A percentile compares a stretch with the other conserved stretches of the same genome.
Conservation (phyloP, 2,888 invertebrate species). For the Operophtera brumata region DNA sequence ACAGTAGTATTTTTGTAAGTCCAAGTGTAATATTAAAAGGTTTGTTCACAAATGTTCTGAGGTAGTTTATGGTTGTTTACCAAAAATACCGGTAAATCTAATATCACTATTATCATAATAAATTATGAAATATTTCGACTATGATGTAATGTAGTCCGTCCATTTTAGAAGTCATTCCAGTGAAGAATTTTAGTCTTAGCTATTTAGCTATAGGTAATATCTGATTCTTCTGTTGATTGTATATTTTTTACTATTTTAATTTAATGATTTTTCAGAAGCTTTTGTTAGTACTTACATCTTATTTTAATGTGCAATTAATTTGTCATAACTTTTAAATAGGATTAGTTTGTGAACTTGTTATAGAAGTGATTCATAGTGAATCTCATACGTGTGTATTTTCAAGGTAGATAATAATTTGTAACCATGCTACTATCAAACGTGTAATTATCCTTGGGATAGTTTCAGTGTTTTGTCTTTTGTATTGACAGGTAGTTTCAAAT, state of each 20-base stretch:
- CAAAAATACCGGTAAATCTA: background rate
- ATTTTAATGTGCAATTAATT: too few species aligned
- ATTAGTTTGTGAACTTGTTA: too few species aligned
- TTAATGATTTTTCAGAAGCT: too few species aligned
- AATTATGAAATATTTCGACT: background rate
- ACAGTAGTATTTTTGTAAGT: too few species aligned
- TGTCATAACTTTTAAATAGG: too few species aligned
- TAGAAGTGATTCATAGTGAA: background rate
- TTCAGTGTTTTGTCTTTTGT: too few species aligned
- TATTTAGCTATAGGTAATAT: background rate
- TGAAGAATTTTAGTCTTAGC: background rate
- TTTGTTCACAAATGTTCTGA: background rate
- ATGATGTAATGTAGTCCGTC: conserved; percentile 17
- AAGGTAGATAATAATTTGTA: background rate
- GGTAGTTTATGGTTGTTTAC: background rate
- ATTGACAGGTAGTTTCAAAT: too few species aligned
- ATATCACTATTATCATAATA: background rate
- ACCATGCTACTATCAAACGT: too few species aligned
- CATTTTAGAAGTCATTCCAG: conserved; percentile 12
- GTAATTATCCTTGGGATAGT: too few species aligned
- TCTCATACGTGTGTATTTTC: background rate
- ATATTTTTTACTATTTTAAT: background rate
- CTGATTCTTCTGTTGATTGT: background rate
- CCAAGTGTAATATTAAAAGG: background rate
- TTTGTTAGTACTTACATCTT: background rate